Evolutionary conservation across 2,888 invertebrate species (phyloP).

Genomic region (Cacoxenus indagator): DNA sequence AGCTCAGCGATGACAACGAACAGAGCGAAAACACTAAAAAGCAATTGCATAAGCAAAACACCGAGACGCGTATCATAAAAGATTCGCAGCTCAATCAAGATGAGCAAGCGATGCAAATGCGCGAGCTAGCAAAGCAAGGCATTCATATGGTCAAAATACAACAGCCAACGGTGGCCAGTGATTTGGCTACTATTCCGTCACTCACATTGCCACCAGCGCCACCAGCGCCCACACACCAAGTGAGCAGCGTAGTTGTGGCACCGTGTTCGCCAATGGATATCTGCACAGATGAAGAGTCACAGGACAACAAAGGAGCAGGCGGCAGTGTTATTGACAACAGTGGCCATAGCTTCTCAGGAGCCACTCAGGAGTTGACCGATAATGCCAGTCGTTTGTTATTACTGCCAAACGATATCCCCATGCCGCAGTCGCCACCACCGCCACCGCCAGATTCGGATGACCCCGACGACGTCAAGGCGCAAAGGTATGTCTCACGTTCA

Average conservation of each 20-base stretch:
- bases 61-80: neutral
- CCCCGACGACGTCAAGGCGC: constrained; percentile 23
- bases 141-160: constrained; percentile 67
- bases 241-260: too few species aligned
- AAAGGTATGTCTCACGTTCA: neutral
- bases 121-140: constrained; percentile 66
- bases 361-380: too few species aligned
- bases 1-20: constrained; percentile 51
- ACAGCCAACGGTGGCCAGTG: neutral
- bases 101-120: constrained; percentile 57
- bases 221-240: neutral
- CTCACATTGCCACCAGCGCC: neutral
- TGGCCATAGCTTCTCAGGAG: too few species aligned
- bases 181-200: neutral
- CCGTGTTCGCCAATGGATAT: constrained; percentile 32
- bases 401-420: constrained; percentile 51
- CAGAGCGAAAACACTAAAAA: neutral
- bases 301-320: neutral
- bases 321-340: neutral
- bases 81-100: constrained; percentile 40
- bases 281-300: constrained; percentile 33
- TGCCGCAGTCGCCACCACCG: constrained; percentile 44
- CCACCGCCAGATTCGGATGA: neutral
- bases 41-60: neutral
- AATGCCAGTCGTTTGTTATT: neutral